Evolutionary conservation across 2,113 vertebrate genomes (phyloP), one percentile per base, ranked within the genome.

Genomic region (Bucco capensis): DNA sequence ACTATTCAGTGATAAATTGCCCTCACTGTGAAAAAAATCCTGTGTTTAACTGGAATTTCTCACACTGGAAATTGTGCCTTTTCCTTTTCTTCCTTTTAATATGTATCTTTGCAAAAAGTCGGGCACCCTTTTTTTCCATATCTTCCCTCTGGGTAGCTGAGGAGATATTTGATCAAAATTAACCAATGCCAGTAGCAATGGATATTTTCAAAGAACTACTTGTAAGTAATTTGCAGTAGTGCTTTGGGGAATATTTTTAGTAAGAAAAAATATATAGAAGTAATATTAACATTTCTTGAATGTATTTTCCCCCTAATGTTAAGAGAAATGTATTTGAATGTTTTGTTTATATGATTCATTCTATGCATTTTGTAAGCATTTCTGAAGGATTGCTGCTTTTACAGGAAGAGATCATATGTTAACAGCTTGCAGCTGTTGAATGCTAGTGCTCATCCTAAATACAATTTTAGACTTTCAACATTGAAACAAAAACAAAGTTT

Each of bases 391-490:
- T 89, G 38, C 71, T 91, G 46, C 31, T 91, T 93, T 93, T 89
- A 87, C 42, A 94, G 84, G 71, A 93, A 89, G 78, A 89, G 67
- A 92, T 89, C 71, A 80, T 76, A 89, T 19, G 42, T 87, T 92
- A 95, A 95, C 72, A 93, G 38, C 89, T 66, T 89, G 67, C 91
- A 95, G 85, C 74, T 95, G 84, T 72, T 87, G 71, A 83, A 49
- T 79, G 23, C 8, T 89, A 53, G 17, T 50, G n/a, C 47, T 89
- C 54, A 70, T 85, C 75, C 47, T 83, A 87, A 91, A 73, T 37
- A 94, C 14, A 78, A 35, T 53, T 92, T 93, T 77, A 72, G 81
- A 78, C 86, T 86, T 88, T 88, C 50, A 84, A 28, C 14, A 61
- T 1, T 62, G 37, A 87, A 85, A 85, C 12, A 46, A 85, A 93